Evolutionary conservation across 2,888 invertebrate genomes (phyloP), one percentile per base, ranked within the genome.

Genomic region (Drosophila mettleri): DNA sequence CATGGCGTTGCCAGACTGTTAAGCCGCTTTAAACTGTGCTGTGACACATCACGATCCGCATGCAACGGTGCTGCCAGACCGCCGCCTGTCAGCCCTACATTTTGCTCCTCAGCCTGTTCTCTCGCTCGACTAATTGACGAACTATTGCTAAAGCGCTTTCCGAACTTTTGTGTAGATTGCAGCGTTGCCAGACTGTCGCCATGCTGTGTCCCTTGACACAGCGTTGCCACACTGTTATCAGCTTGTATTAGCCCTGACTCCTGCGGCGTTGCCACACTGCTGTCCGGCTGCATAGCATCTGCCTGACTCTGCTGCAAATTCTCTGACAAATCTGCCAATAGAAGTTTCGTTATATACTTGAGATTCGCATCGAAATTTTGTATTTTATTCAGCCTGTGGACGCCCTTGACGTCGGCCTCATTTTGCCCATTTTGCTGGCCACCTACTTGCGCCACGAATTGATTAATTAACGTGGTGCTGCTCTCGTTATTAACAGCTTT

Each of bases 391-490:
- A 4, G 1, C 5, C n/a, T 3, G 18, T 10, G 6, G 5, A 12
- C 22, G 5, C 2, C 8, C 2, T 12, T 31, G 2, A 18, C 6
- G 0, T 24, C 14, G 7, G 10, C 0, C 0, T 24, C 27, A 7
- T n/a, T 10, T 16, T 20, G 7, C 0, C n/a, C 27, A 7, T n/a
- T 10, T 16, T 20, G 7, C n/a, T 31, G 20, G 31, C 39, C 7
- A 41, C 39, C 53, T 41, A 31, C 39, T 41, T 31, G 31, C 20
- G 52, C 29, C 52, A 10, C 29, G 29, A 27, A 31, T 20, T 12
- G 18, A 16, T 51, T 49, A 0, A 66, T 66, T 2, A 78, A 34
- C 0, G 78, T 67, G 22, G 53, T 48, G 14, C 57, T 60, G 54
- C 64, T 80, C 39, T 22, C 43, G 2, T 20, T 41, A 14, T 27